phyloP scores from a whole-genome alignment of 2,113 vertebrate species.

The Amphiprion percula region DNA sequence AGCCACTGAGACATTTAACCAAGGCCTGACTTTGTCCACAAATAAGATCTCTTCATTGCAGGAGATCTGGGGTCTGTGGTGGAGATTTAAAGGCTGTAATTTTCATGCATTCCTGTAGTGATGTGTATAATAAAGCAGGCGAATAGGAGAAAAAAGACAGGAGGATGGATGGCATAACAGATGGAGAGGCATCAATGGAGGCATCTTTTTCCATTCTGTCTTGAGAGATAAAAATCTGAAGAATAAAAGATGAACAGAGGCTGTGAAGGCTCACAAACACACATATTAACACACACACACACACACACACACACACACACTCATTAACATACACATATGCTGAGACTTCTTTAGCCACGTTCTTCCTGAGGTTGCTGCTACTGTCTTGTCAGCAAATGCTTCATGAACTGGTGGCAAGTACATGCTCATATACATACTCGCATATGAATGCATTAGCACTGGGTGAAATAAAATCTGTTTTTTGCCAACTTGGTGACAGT shows the following conservation, averaged over 20 bases:
- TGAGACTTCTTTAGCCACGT: slow-evolving; percentile 27
- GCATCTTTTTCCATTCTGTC: slow-evolving; percentile 37
- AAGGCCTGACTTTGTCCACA: slow-evolving; percentile 33
- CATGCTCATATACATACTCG: not conserved
- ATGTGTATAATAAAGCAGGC: slow-evolving; percentile 37
- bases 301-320: not conserved
- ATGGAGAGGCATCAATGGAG: slow-evolving; percentile 23
- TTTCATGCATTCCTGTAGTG: slow-evolving; percentile 18
- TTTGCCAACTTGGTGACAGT: not conserved
- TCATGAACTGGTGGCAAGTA: slow-evolving; percentile 17
- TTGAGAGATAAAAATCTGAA: slow-evolving; percentile 49
- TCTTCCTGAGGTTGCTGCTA: slow-evolving; percentile 15
- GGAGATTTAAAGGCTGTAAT: slow-evolving; percentile 22
- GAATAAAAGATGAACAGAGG: slow-evolving; percentile 41
- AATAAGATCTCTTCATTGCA: slow-evolving; percentile 55
- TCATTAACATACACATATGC: not conserved
- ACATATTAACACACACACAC: slow-evolving; percentile 1
- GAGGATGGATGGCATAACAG: slow-evolving; percentile 50
- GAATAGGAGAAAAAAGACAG: slow-evolving; percentile 47
- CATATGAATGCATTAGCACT: too few species aligned
- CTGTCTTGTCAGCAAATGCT: slow-evolving; percentile 31
- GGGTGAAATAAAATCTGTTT: too few species aligned
- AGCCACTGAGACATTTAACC: slow-evolving; percentile 62
- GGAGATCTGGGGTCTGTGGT: slow-evolving; percentile 36
- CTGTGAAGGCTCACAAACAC: not conserved